Evolutionary conservation across 2,797 vertebrate species (phyloP).

Genomic region (Gambelia wislizenii): DNA sequence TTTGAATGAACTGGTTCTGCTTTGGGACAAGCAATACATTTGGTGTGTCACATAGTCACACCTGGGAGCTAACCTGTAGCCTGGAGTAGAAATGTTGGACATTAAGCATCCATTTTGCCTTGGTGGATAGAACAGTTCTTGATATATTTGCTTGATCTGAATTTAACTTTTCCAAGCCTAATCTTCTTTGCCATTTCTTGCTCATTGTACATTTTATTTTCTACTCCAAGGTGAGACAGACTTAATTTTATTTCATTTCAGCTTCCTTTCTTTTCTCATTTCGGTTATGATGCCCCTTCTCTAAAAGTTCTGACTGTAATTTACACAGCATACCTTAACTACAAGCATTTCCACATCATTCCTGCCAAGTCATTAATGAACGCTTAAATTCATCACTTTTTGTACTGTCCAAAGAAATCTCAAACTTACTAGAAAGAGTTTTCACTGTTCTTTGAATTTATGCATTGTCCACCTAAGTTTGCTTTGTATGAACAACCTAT

Average conservation of each 20-base stretch:
- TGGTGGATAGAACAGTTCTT: not conserved
- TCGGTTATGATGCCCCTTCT: not conserved
- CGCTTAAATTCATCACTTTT: slow-evolving; percentile 12
- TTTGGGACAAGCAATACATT: not conserved
- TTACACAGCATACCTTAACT: slow-evolving; percentile 8
- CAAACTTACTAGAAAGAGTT: not conserved
- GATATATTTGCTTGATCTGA: not conserved
- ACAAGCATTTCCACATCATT: slow-evolving; percentile 14
- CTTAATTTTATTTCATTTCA: not conserved
- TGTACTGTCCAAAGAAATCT: not conserved
- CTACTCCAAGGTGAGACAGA: not conserved
- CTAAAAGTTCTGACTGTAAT: not conserved
- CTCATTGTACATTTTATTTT: not conserved
- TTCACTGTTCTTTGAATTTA: not conserved
- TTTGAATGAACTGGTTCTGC: slow-evolving; percentile 12
- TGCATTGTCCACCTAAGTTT: not conserved
- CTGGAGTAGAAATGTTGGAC: not conserved
- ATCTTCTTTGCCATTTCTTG: not conserved
- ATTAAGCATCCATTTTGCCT: not conserved
- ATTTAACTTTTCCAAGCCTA: not conserved
- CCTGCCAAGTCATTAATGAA: slow-evolving; percentile 4
- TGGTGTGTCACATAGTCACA: not conserved
- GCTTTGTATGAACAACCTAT: not conserved
- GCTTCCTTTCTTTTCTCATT: not conserved
- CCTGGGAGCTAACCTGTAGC: not conserved